Conservation (phyloP, 2,797 vertebrate species). For the Mus minutoides region DNA sequence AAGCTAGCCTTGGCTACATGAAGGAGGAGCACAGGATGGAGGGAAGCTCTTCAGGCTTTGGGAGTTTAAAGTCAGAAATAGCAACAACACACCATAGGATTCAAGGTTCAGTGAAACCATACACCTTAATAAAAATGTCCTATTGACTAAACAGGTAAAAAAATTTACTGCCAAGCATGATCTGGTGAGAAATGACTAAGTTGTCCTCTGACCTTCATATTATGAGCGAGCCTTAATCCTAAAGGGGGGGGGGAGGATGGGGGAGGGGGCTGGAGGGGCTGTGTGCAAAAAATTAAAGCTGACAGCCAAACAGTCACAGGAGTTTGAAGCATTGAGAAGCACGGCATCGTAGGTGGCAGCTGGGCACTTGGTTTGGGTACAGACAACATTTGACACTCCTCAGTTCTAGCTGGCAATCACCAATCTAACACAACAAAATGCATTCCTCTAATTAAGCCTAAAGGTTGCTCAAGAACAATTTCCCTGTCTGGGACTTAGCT, state of each 20-base stretch:
- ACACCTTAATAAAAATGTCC: background rate
- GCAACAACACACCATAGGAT: background rate
- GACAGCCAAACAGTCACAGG: background rate
- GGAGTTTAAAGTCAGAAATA: background rate
- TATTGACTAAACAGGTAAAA: background rate
- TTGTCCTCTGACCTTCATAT: background rate
- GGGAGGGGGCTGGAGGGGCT: background rate
- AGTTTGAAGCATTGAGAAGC: background rate
- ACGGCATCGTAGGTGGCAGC: background rate
- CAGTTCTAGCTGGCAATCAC: background rate
- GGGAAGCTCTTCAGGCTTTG: background rate
- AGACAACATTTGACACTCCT: background rate
- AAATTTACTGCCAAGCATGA: background rate
- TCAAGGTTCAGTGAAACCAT: background rate
- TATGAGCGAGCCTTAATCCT: background rate
- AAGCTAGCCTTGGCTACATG: background rate
- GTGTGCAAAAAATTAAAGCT: conserved; percentile 4
- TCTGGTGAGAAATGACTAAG: background rate
- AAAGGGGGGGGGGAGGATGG: too few species aligned
- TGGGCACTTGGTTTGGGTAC: background rate
- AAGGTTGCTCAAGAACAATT: background rate
- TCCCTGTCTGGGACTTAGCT: background rate
- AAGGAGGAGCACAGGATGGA: background rate
- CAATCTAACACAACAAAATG: background rate
- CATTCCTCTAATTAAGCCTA: background rate